Percentiles rank a stretch among this genome's conserved stretches.
Conservation (phyloP, 2,888 invertebrate species). For the Hartigia nigra region DNA sequence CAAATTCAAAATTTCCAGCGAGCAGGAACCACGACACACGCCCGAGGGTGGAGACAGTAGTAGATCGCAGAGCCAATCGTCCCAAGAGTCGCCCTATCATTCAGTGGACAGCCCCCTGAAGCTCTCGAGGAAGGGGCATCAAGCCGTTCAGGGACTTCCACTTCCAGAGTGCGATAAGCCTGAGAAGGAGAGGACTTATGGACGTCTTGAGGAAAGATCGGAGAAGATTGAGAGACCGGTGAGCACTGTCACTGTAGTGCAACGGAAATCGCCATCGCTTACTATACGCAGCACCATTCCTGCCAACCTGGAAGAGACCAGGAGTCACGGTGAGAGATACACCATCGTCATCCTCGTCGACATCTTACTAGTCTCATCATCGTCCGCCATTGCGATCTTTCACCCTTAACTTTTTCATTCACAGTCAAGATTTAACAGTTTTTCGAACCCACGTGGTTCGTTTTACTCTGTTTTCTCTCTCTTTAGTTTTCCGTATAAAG, state of each 20-base stretch:
- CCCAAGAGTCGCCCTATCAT: slow-evolving; percentile 54
- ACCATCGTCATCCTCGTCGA: not conserved
- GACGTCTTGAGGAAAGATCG: slow-evolving; percentile 31
- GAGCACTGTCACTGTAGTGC: slow-evolving; percentile 53
- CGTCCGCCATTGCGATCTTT: not conserved
- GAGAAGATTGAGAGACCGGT: slow-evolving; percentile 39
- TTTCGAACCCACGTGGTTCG: not conserved
- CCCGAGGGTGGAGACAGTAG: slow-evolving; percentile 60
- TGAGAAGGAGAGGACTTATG: slow-evolving; percentile 13
- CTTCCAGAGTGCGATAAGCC: slow-evolving; percentile 13
- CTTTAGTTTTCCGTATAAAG: not conserved
- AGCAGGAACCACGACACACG: slow-evolving; percentile 46
- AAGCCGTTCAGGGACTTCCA: slow-evolving; percentile 8
- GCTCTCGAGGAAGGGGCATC: slow-evolving; percentile 17
- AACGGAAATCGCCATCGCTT: slow-evolving; percentile 54
- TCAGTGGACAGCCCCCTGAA: slow-evolving; percentile 42
- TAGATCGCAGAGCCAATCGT: slow-evolving; percentile 56
- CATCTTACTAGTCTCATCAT: not conserved
- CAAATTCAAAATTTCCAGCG: slow-evolving; percentile 51
- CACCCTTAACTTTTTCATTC: not conserved
- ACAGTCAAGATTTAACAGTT: not conserved
- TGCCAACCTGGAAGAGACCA: slow-evolving; percentile 14
- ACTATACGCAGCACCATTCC: slow-evolving; percentile 47
- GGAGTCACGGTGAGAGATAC: slow-evolving; percentile 39
- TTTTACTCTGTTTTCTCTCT: not conserved